Percentiles rank a stretch among this genome's conserved stretches.
Conservation (phyloP, 2,888 invertebrate species). For the Aplocera efformata region DNA sequence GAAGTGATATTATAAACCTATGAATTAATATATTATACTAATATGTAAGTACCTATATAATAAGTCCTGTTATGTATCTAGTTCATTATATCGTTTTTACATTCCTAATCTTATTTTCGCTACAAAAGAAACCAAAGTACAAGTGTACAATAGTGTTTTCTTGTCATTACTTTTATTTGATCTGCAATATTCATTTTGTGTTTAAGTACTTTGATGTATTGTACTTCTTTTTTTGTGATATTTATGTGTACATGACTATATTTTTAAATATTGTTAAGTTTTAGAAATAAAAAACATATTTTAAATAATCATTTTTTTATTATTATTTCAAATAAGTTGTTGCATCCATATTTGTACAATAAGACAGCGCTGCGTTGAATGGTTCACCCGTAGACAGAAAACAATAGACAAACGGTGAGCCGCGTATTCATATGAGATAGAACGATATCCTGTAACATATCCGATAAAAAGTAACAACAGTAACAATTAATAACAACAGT, state of each 20-base stretch:
- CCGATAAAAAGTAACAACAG: too few relatives aligned
- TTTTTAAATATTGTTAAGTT: conserved; percentile 52
- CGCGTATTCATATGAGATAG: too few relatives aligned
- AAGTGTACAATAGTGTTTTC: conserved; percentile 23
- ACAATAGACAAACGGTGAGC: too few relatives aligned
- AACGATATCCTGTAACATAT: too few relatives aligned
- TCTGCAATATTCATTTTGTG: conserved; percentile 32
- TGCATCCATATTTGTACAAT: too few relatives aligned
- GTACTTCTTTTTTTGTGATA: conserved; percentile 48
- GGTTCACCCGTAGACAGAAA: too few relatives aligned
- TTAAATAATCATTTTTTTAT: too few relatives aligned
- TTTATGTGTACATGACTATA: conserved; percentile 39
- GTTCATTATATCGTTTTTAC: conserved; percentile 18
- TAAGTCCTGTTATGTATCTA: too few relatives aligned
- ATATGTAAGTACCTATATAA: not conserved
- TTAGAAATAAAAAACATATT: conserved; percentile 44
- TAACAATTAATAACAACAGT: too few relatives aligned
- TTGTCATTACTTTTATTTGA: conserved; percentile 32
- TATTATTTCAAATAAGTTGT: too few relatives aligned
- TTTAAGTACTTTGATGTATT: conserved; percentile 26
- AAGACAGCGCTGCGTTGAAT: too few relatives aligned
- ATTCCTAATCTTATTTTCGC: conserved; percentile 15
- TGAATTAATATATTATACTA: conserved; percentile 3
- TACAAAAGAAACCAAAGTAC: conserved; percentile 31
- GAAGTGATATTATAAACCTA: conserved; percentile 13